Percentiles rank a stretch among this genome's conserved stretches.
Conservation (phyloP, 1,140 invertebrate genomes). For the Capitella teleta region DNA sequence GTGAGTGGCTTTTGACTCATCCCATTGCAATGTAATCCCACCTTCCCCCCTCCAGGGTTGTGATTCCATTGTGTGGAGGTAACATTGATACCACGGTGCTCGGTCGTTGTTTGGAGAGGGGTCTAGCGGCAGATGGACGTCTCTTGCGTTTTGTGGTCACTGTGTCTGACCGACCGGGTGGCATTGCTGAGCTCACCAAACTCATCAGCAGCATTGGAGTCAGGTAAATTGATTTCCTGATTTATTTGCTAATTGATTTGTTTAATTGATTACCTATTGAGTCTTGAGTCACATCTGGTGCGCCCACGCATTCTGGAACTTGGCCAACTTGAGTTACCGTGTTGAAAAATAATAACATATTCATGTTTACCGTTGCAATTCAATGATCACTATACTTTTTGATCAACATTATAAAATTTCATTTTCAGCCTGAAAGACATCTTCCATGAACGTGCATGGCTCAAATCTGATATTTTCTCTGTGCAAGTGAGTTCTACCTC, state of each 20-base stretch:
- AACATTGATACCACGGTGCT: slow-evolving; percentile 88
- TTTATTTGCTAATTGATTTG: neutral
- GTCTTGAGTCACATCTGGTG: too few relatives aligned
- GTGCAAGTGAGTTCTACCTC: slow-evolving; percentile 24
- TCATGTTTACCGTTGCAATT: neutral
- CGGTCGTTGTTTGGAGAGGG: slow-evolving; percentile 75
- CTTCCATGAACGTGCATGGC: slow-evolving; percentile 85
- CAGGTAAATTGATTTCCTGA: slow-evolving; percentile 33
- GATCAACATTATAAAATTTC: slow-evolving; percentile 5
- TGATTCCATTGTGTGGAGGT: slow-evolving; percentile 71
- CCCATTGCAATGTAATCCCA: neutral
- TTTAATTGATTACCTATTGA: neutral
- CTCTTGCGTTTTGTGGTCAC: slow-evolving; percentile 75
- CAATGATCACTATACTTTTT: neutral
- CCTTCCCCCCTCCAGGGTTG: slow-evolving; percentile 52
- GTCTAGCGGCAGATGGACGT: slow-evolving; percentile 75
- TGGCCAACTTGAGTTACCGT: too few relatives aligned
- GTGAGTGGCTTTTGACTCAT: slow-evolving; percentile 40
- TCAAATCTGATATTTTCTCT: slow-evolving; percentile 71
- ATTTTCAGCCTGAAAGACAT: slow-evolving; percentile 72
- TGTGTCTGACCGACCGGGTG: slow-evolving; percentile 70
- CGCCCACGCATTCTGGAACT: too few relatives aligned
- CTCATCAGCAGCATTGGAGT: slow-evolving; percentile 65
- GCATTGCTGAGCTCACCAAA: slow-evolving; percentile 73
- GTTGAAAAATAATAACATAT: too few relatives aligned